Evolutionary conservation across 2,888 invertebrate genomes (phyloP).

Genomic region (Eurytoma californica): DNA sequence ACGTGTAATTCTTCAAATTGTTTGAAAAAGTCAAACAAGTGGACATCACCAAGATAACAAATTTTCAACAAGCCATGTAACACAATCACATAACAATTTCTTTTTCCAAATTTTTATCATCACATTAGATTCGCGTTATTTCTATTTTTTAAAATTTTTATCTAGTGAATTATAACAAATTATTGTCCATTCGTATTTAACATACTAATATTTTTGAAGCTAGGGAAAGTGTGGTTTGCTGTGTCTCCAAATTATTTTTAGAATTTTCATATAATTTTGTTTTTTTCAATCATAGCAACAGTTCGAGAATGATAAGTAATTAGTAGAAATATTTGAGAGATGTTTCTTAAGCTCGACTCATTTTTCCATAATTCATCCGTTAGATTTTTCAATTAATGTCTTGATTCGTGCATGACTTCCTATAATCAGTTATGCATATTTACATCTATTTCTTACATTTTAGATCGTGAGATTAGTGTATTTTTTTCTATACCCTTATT

Average conservation of each 20-base stretch:
- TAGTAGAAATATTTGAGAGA: constrained; percentile 44
- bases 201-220: constrained; percentile 45
- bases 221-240: constrained; percentile 60
- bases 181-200: constrained; percentile 53
- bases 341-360: constrained; percentile 33
- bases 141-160: constrained; percentile 10
- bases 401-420: constrained; percentile 54
- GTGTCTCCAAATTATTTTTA: constrained; percentile 50
- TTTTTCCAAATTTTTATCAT: constrained; percentile 17
- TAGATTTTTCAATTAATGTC: constrained; percentile 49
- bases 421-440: constrained; percentile 45
- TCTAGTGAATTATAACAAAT: constrained; percentile 28
- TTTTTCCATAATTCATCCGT: constrained; percentile 44
- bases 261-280: constrained; percentile 41
- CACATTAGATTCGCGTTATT: constrained; percentile 5
- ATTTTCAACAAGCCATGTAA: constrained; percentile 45
- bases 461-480: constrained; percentile 42
- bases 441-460: constrained; percentile 15
- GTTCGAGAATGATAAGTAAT: constrained; percentile 47
- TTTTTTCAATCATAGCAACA: constrained; percentile 43
- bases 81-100: constrained; percentile 43
- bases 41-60: constrained; percentile 38
- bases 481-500: constrained; percentile 30
- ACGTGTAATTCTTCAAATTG: constrained; percentile 18
- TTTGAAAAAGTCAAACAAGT: constrained; percentile 10